A percentile compares a stretch with the other conserved stretches of the same genome.
Conservation (phyloP, 2,797 vertebrate genomes). For the Phoxinus dragarum region DNA sequence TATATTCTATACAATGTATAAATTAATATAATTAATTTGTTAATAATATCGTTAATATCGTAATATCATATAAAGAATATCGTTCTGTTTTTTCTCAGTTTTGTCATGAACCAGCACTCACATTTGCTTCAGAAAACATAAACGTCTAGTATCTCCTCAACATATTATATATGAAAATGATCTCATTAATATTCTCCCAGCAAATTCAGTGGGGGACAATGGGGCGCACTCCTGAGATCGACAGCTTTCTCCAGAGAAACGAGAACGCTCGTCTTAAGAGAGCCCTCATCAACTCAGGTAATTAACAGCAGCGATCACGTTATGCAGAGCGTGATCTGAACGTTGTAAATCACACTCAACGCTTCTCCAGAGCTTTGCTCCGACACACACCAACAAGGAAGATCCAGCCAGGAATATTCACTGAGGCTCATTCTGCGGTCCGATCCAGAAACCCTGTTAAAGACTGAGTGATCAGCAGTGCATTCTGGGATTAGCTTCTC, state of each 20-base stretch:
- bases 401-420: not conserved
- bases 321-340: slow-evolving; percentile 1
- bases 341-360: not conserved
- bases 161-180: not conserved
- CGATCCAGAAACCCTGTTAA: too few relatives aligned
- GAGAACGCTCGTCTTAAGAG: not conserved
- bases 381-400: not conserved
- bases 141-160: not conserved
- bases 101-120: not conserved
- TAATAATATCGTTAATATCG: too few relatives aligned
- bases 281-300: not conserved
- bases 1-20: too few relatives aligned
- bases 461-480: not conserved
- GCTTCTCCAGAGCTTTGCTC: not conserved
- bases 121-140: not conserved
- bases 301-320: not conserved
- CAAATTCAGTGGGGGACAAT: not conserved
- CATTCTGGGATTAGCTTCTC: not conserved
- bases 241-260: not conserved
- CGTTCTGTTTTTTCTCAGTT: too few relatives aligned
- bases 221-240: not conserved
- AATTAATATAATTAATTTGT: too few relatives aligned
- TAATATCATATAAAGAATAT: too few relatives aligned
- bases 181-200: not conserved
- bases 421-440: too few relatives aligned